Conservation (phyloP, 2,113 vertebrate species). For the Prolemur simus region DNA sequence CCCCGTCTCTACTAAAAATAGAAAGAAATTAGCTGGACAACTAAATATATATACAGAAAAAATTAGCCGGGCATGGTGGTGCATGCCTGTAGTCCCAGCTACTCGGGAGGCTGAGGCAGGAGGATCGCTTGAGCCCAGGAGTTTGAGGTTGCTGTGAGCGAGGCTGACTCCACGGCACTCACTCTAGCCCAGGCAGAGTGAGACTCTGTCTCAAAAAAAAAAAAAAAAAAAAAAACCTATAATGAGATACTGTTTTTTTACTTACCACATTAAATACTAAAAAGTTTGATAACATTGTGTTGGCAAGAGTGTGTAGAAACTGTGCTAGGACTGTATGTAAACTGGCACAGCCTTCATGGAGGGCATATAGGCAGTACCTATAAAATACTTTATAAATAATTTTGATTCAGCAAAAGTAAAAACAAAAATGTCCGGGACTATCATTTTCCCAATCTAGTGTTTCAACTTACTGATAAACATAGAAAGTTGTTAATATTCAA, state of each 20-base stretch:
- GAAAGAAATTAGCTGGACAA: too few relatives aligned
- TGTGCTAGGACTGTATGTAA: background rate
- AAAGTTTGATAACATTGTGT: background rate
- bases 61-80: too few relatives aligned
- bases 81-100: too few relatives aligned
- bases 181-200: too few relatives aligned
- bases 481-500: constrained; percentile 1
- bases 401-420: constrained; percentile 1
- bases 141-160: too few relatives aligned
- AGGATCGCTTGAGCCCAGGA: too few relatives aligned
- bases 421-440: background rate
- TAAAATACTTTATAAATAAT: background rate
- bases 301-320: background rate
- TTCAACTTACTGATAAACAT: background rate
- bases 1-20: too few relatives aligned
- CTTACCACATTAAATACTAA: background rate
- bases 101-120: too few relatives aligned
- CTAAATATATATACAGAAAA: too few relatives aligned
- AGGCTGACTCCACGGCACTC: too few relatives aligned
- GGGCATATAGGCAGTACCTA: background rate
- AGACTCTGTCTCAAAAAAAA: too few relatives aligned
- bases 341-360: background rate
- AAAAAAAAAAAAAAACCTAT: background rate
- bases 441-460: background rate
- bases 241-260: background rate